phyloP scores from a whole-genome alignment of 2,113 vertebrate species.

The Formicarius rufipectus region DNA sequence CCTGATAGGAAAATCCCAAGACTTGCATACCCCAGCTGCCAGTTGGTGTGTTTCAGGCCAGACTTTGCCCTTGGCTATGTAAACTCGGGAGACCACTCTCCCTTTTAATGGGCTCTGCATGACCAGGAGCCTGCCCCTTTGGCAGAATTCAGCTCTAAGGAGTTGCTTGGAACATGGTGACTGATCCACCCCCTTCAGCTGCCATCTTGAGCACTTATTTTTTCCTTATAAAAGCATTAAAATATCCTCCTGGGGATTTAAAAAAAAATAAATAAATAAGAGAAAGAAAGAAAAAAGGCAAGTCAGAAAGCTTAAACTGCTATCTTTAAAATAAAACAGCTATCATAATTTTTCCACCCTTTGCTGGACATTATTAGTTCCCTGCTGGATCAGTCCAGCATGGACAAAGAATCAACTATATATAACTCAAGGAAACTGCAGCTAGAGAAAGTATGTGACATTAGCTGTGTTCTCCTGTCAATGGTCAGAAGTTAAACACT shows the following conservation, averaged over 20 bases:
- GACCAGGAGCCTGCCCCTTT: neutral
- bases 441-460: neutral
- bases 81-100: neutral
- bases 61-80: neutral
- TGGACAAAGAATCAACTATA: neutral
- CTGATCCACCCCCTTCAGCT: neutral
- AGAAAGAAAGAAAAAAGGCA: neutral
- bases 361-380: neutral
- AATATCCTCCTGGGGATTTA: neutral
- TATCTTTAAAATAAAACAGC: neutral
- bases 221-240: neutral
- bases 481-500: neutral
- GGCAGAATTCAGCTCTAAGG: neutral
- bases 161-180: neutral
- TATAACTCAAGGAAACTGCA: neutral
- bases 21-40: neutral
- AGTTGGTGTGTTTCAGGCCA: neutral
- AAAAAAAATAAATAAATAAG: no score
- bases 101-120: neutral
- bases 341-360: neutral
- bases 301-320: neutral
- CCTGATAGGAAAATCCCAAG: neutral
- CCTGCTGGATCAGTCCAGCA: neutral
- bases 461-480: neutral
- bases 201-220: neutral